Evolutionary conservation across 1,140 invertebrate genomes (phyloP).

Genomic region (Phenacoccus solenopsis): DNA sequence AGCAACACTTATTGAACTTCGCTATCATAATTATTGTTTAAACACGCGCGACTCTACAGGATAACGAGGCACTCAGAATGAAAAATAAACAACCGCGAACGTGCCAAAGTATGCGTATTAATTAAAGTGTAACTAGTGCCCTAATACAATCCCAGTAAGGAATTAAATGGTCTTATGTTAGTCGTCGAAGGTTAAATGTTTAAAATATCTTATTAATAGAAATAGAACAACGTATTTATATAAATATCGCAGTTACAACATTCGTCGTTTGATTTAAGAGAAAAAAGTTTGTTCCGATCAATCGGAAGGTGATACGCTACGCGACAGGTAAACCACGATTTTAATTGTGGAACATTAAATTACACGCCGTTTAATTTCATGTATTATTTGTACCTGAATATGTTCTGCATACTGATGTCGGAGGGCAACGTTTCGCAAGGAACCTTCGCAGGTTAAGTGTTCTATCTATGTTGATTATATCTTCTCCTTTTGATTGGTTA

Average conservation of each 20-base stretch:
- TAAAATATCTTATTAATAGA: not conserved
- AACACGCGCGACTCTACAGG: not conserved
- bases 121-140: slow-evolving; percentile 1
- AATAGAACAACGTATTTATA: not conserved
- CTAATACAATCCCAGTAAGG: not conserved
- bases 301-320: not conserved
- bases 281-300: not conserved
- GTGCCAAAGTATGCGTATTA: not conserved
- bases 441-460: not conserved
- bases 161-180: not conserved
- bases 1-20: not conserved
- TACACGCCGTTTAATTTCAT: not conserved
- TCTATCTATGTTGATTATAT: too few species aligned
- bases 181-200: not conserved
- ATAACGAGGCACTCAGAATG: not conserved
- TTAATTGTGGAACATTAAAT: not conserved
- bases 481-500: too few species aligned
- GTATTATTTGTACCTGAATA: not conserved
- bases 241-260: not conserved
- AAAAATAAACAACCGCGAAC: not conserved
- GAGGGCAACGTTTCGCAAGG: not conserved
- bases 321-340: not conserved
- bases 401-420: not conserved
- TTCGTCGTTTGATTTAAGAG: not conserved
- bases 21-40: slow-evolving; percentile 3